Percentiles rank a stretch among this genome's conserved stretches.
These are phyloP conservation scores for Ibidorhyncha struthersii DNA, from an alignment of 2,113 vertebrate species.

Conservation along the genomic window DNA sequence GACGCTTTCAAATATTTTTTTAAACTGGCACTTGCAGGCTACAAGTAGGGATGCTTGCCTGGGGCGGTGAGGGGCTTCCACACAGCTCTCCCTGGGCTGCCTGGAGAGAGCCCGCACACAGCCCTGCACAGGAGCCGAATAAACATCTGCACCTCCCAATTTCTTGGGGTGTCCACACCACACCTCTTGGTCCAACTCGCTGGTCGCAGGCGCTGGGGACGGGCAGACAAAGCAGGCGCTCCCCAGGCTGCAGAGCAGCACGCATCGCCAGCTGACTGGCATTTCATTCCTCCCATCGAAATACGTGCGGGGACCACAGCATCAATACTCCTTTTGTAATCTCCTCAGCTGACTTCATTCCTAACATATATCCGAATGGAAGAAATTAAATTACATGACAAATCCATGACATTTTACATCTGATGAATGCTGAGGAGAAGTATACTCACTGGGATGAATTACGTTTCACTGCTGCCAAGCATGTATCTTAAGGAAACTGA, in stretches of 20 bases:
- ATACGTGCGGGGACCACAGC: background rate
- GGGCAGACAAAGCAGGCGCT: background rate
- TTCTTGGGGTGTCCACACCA: background rate
- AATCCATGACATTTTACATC: slow-evolving; percentile 12
- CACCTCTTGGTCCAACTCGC: background rate
- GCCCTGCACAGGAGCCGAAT: background rate
- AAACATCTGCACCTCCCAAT: background rate
- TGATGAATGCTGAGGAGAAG: background rate
- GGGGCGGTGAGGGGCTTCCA: background rate
- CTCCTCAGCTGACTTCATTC: slow-evolving; percentile 45
- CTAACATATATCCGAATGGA: background rate
- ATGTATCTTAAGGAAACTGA: slow-evolving; percentile 12
- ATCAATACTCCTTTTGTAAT: slow-evolving; percentile 56
- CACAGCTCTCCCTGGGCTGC: background rate
- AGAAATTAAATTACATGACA: background rate
- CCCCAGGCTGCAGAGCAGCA: fast-evolving
- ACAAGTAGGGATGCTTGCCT: too few relatives aligned
- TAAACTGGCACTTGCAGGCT: background rate
- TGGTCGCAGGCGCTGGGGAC: background rate
- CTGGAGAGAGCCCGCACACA: background rate
- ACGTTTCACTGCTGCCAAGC: background rate
- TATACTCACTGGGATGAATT: background rate
- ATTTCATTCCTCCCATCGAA: background rate
- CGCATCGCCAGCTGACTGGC: background rate
- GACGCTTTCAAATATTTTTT: background rate